Conservation (phyloP, 64 coral and sea anemone species). For the Actinia tenebrosa region DNA sequence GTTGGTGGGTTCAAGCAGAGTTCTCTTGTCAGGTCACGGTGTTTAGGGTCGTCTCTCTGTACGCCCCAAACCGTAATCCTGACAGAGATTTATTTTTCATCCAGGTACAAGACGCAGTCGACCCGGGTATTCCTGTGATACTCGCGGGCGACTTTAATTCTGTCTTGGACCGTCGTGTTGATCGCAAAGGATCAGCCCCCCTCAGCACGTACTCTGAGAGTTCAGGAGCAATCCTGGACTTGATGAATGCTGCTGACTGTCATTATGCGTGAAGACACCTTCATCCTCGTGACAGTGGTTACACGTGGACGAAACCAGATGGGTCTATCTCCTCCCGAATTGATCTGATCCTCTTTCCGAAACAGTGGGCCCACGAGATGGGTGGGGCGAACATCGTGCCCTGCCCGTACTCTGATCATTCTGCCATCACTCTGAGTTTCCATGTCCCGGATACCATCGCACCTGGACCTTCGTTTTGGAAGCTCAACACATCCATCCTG, state of each 20-base stretch:
- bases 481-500: slow-evolving; percentile 3
- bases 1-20: no score
- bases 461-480: slow-evolving; percentile 1
- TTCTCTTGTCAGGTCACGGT: no score
- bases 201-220: not conserved
- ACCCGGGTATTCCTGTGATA: no score
- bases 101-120: no score
- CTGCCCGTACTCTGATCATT: slow-evolving; percentile 41
- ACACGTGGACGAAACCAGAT: slow-evolving; percentile 1
- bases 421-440: not conserved
- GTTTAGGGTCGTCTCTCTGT: no score
- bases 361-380: not conserved
- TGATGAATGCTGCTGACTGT: not conserved
- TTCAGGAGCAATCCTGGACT: not conserved
- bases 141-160: no score
- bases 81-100: no score
- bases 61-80: no score
- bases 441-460: not conserved
- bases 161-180: no score
- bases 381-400: not conserved
- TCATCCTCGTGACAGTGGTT: not conserved
- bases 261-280: not conserved
- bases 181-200: no score
- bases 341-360: not conserved
- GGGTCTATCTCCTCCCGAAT: not conserved